Conservation (phyloP, 2,888 invertebrate species). For the Molorchus minor region DNA sequence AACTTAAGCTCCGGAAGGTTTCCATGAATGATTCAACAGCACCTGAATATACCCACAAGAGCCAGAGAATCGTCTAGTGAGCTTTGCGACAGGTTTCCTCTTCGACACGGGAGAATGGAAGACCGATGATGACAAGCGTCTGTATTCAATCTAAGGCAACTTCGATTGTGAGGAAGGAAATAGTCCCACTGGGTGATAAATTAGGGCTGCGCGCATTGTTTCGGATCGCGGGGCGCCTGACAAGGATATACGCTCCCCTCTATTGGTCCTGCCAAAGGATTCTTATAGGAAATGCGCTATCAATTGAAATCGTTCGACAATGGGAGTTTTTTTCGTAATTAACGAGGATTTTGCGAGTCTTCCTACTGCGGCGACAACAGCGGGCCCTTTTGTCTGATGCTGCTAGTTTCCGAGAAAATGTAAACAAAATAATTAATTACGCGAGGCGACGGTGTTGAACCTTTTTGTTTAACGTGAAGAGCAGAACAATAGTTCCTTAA, state of each 20-base stretch:
- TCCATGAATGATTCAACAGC: slow-evolving; percentile 45
- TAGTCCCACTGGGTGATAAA: slow-evolving; percentile 62
- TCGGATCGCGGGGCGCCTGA: slow-evolving; percentile 59
- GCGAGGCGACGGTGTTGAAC: slow-evolving; percentile 5
- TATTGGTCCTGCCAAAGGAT: slow-evolving; percentile 55
- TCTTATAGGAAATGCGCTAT: slow-evolving; percentile 55
- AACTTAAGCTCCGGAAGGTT: slow-evolving; percentile 21
- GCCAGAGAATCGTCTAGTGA: slow-evolving; percentile 34
- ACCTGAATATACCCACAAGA: slow-evolving; percentile 41
- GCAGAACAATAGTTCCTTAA: slow-evolving; percentile 7
- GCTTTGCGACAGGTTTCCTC: slow-evolving; percentile 40
- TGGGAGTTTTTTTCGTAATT: slow-evolving; percentile 59
- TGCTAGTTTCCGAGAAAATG: slow-evolving; percentile 25
- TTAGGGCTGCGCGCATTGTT: slow-evolving; percentile 61
- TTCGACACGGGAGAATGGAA: slow-evolving; percentile 44
- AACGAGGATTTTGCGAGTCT: slow-evolving; percentile 46
- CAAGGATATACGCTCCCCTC: slow-evolving; percentile 60
- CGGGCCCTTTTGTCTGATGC: slow-evolving; percentile 29
- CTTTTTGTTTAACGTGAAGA: slow-evolving; percentile 12
- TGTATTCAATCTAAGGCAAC: slow-evolving; percentile 59
- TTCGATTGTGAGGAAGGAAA: slow-evolving; percentile 61
- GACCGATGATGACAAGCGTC: slow-evolving; percentile 60
- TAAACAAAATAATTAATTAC: slow-evolving; percentile 33
- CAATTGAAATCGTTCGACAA: slow-evolving; percentile 61
- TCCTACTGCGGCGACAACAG: slow-evolving; percentile 11